Percentiles rank a stretch among this genome's conserved stretches.
Conservation (phyloP, 2,888 invertebrate species). For the Mythimna vitellina region DNA sequence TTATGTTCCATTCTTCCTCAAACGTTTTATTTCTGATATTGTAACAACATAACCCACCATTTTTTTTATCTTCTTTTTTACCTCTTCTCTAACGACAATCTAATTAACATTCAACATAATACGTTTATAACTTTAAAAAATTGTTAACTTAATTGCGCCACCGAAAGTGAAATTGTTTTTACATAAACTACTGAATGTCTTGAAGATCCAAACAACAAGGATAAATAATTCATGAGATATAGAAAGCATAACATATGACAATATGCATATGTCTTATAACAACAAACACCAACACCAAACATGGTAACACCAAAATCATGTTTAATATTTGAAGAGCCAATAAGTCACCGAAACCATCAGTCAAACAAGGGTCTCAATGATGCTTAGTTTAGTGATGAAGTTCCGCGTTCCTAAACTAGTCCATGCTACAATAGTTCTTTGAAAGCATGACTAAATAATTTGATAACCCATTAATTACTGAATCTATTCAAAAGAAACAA, state of each 20-base stretch:
- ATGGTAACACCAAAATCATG: slow-evolving; percentile 3
- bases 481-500: neutral
- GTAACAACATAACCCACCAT: neutral
- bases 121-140: neutral
- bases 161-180: slow-evolving; percentile 41
- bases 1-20: too few species aligned
- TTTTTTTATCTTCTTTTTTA: too few species aligned
- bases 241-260: slow-evolving; percentile 23
- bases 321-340: slow-evolving; percentile 15
- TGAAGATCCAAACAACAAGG: slow-evolving; percentile 6
- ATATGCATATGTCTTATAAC: slow-evolving; percentile 3
- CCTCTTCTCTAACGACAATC: too few species aligned
- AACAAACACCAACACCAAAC: too few species aligned
- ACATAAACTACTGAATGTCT: slow-evolving; percentile 24
- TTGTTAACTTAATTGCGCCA: slow-evolving; percentile 9
- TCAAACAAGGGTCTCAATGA: neutral
- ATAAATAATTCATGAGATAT: slow-evolving; percentile 27
- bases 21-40: neutral
- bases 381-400: slow-evolving; percentile 4
- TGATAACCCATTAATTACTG: slow-evolving; percentile 8
- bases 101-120: neutral
- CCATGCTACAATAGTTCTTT: slow-evolving; percentile 10
- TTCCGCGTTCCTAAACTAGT: slow-evolving; percentile 26
- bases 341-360: neutral
- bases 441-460: slow-evolving; percentile 46